A percentile compares a stretch with the other conserved stretches of the same genome.
phyloP scores from a whole-genome alignment of 2,888 invertebrate genomes.

The Junonia oenone region DNA sequence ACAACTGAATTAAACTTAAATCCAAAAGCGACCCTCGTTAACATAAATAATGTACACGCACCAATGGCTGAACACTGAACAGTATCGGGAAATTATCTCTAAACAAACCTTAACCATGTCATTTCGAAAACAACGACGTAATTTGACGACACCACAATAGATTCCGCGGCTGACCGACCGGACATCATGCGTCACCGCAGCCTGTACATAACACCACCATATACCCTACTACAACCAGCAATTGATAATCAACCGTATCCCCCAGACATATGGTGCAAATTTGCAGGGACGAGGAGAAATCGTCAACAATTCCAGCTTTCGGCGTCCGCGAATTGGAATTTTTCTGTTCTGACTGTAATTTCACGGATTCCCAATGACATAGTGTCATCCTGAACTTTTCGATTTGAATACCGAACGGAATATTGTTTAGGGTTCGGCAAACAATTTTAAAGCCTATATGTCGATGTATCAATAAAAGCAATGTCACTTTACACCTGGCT shows the following conservation, averaged over 20 bases:
- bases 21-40: background rate
- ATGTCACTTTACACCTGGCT: no score
- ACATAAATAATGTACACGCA: background rate
- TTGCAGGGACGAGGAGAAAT: background rate
- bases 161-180: constrained; percentile 33
- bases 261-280: background rate
- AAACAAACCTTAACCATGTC: constrained; percentile 10
- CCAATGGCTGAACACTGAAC: background rate
- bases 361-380: constrained; percentile 4
- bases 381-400: constrained; percentile 1
- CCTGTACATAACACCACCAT: background rate
- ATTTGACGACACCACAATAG: constrained; percentile 31
- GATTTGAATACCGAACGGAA: background rate
- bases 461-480: no score
- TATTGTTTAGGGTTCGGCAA: background rate
- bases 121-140: constrained; percentile 27
- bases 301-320: background rate
- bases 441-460: no score
- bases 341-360: constrained; percentile 2
- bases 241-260: constrained; percentile 1
- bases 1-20: background rate
- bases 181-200: constrained; percentile 22
- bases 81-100: constrained; percentile 1
- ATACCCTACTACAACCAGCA: constrained; percentile 2
- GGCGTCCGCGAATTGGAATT: background rate